Evolutionary conservation across 1,140 invertebrate genomes (phyloP), one percentile per base, ranked within the genome.

Genomic region (Homarus americanus): DNA sequence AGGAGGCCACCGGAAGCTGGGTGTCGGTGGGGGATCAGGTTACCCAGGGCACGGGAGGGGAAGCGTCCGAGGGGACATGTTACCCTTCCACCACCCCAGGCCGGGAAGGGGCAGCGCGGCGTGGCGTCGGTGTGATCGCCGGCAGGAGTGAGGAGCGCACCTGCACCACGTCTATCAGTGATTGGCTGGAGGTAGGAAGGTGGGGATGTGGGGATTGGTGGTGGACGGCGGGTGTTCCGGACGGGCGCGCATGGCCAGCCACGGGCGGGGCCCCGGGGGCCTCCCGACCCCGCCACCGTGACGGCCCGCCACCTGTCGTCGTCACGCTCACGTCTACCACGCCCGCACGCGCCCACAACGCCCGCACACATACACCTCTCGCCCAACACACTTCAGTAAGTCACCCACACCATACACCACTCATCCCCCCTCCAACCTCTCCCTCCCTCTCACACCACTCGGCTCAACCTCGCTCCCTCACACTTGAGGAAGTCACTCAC

Each of bases 211-310:
- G 12, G 82, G 82, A 32, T 63, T 49, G 40, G 83, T 85, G 63
- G 83, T 85, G 83, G 83, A 69, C 69, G 83, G 83, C 69, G 69
- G 72, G 75, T 87, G 85, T 87, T 87, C 44, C 85, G 85, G 85
- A 87, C 72, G 85, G 85, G 85, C 85, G 85, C 73, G 73, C 73
- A 34, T 76, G 85, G 85, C 72, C 75, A 87, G 73, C 85, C 85
- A 87, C 73, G 85, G 84, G 84, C 84, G n/a, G 84, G 84, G 15
- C n/a, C 73, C 84, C 66, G 32, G 44, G 72, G 73, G 49, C 85
- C 44, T 58, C 9, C 41, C 49, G 73, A 78, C 85, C 75, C 85
- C 73, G 28, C 73, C 85, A 78, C 85, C 75, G 73, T 87, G 73
- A 78, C 85, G 72, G 73, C 15, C 84, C 32, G 72, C 72, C 73